Conservation (phyloP, 2,113 vertebrate species). For the Coreoperca whiteheadi region DNA sequence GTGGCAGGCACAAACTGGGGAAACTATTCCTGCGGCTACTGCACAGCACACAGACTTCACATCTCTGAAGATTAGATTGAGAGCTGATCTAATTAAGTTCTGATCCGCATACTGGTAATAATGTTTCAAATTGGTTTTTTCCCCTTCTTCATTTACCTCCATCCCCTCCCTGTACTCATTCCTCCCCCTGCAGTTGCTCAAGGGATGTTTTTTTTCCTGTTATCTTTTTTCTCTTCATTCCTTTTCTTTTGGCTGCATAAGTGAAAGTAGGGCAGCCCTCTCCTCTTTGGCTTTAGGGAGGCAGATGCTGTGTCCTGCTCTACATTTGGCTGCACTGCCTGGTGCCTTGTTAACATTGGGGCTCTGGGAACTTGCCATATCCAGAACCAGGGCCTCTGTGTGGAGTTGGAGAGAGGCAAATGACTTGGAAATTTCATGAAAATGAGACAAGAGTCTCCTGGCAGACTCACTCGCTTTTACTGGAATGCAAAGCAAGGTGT, state of each 20-base stretch:
- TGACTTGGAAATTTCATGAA: slow-evolving; percentile 10
- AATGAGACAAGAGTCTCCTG: slow-evolving; percentile 1
- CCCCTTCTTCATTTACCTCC: neutral
- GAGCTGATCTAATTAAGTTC: slow-evolving; percentile 49
- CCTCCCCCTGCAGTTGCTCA: neutral
- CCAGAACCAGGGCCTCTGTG: neutral
- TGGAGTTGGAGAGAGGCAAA: slow-evolving; percentile 14
- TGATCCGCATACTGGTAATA: slow-evolving; percentile 25
- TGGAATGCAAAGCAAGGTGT: neutral
- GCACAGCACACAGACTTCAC: slow-evolving; percentile 6
- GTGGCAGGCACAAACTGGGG: slow-evolving; percentile 1
- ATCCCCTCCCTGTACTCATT: neutral
- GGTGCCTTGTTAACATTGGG: slow-evolving; percentile 55
- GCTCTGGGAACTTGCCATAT: slow-evolving; percentile 36
- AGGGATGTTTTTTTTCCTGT: neutral
- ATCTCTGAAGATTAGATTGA: slow-evolving; percentile 34
- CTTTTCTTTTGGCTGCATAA: slow-evolving; percentile 36
- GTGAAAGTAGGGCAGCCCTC: slow-evolving; percentile 68
- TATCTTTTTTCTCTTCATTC: neutral
- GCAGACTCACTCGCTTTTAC: neutral
- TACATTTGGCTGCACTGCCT: slow-evolving; percentile 47
- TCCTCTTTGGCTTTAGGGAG: slow-evolving; percentile 41
- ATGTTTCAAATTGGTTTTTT: slow-evolving; percentile 11
- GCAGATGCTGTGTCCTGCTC: slow-evolving; percentile 58
- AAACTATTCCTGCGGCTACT: slow-evolving; percentile 26